Evolutionary conservation across 2,113 vertebrate genomes (phyloP).

Genomic region (Myotis yumanensis): DNA sequence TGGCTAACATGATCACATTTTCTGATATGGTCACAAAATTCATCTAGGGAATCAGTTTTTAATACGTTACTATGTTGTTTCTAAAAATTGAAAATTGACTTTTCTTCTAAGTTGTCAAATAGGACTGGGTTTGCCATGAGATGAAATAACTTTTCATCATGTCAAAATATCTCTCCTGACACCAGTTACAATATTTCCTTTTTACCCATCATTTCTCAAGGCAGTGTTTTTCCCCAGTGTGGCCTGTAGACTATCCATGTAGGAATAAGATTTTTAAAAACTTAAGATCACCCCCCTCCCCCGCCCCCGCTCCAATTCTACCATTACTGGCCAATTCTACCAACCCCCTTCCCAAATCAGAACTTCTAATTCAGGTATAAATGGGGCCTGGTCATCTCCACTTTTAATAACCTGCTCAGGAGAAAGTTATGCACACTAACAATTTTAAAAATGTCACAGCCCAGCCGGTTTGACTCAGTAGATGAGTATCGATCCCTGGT

Average conservation of each 20-base stretch:
- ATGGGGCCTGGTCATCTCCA: neutral
- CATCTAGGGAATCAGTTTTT: slow-evolving; percentile 18
- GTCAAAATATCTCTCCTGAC: slow-evolving; percentile 3
- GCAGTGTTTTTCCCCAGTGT: neutral
- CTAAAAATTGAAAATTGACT: neutral
- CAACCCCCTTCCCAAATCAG: neutral
- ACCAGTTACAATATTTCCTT: neutral
- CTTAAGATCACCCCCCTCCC: neutral
- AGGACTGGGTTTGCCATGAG: neutral
- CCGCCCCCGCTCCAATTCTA: neutral
- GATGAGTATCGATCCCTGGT: no score
- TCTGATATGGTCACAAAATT: slow-evolving; percentile 7
- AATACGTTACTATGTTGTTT: neutral
- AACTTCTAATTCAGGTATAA: neutral
- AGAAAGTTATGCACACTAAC: neutral
- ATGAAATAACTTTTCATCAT: neutral
- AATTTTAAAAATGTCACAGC: neutral
- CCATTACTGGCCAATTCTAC: neutral
- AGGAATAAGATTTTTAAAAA: neutral
- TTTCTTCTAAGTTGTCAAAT: neutral
- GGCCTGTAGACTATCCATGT: neutral
- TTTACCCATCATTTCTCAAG: neutral
- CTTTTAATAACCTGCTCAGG: neutral
- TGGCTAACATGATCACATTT: neutral
- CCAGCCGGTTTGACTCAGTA: no score